Percentiles rank a stretch among this genome's conserved stretches.
Evolutionary conservation across 2,797 vertebrate species (phyloP).

Genomic region (Meriones psammophilus): DNA sequence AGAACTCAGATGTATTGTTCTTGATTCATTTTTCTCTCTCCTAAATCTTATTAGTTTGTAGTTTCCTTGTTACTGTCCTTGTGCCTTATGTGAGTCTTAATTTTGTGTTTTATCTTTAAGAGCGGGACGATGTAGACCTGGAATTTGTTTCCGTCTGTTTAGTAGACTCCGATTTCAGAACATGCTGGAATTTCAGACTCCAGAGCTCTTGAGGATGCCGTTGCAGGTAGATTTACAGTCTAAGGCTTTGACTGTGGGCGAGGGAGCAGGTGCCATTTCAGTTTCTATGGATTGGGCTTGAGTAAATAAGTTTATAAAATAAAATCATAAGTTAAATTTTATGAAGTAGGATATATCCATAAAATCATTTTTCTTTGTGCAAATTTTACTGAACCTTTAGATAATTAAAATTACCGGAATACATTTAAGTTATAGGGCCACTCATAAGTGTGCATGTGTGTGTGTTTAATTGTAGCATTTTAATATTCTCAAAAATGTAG

Average conservation of each 20-base stretch:
- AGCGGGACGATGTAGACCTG: slow-evolving; percentile 95
- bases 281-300: neutral
- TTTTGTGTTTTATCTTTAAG: slow-evolving; percentile 88
- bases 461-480: neutral
- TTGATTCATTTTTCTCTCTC: slow-evolving; percentile 49
- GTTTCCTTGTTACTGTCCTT: slow-evolving; percentile 12
- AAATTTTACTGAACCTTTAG: neutral
- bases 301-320: slow-evolving; percentile 4
- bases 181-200: slow-evolving; percentile 96
- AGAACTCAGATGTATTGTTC: neutral
- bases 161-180: slow-evolving; percentile 94
- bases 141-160: slow-evolving; percentile 96
- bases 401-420: slow-evolving; percentile 37
- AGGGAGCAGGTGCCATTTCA: slow-evolving; percentile 3
- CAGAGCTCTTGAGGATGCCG: slow-evolving; percentile 96
- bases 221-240: slow-evolving; percentile 92
- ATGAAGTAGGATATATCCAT: neutral
- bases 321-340: slow-evolving; percentile 50
- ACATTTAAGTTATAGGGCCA: slow-evolving; percentile 32
- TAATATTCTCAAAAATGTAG: neutral
- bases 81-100: slow-evolving; percentile 64
- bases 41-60: slow-evolving; percentile 29
- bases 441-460: neutral
- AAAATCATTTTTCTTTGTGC: slow-evolving; percentile 30
- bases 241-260: neutral